Evolutionary conservation across 2,888 invertebrate species (phyloP).

Genomic region (Caenorhabditis uteleia): DNA sequence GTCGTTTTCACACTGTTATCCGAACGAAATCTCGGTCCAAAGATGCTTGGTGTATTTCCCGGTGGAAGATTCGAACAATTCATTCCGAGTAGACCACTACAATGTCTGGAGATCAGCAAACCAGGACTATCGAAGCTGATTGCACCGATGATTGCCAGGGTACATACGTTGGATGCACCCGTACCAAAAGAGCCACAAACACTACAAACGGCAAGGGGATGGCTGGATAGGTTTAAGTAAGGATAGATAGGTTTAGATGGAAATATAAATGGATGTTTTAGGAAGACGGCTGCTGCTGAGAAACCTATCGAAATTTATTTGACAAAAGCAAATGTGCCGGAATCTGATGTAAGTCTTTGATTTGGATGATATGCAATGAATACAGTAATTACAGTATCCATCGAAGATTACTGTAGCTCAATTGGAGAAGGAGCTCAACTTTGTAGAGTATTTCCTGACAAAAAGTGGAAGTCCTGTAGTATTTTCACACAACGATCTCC

Average conservation of each 20-base stretch:
- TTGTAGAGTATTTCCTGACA: constrained; percentile 50
- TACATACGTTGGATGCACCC: constrained; percentile 87
- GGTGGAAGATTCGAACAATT: constrained; percentile 78
- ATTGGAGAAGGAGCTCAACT: constrained; percentile 51
- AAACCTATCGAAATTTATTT: constrained; percentile 41
- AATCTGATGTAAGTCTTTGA: constrained; percentile 21
- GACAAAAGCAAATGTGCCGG: constrained; percentile 44
- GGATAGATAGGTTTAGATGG: background rate
- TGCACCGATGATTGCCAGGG: constrained; percentile 89
- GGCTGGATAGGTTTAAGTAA: constrained; percentile 39
- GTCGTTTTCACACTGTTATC: constrained; percentile 93
- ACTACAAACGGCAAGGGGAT: constrained; percentile 84
- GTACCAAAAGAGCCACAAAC: constrained; percentile 91
- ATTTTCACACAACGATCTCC: constrained; percentile 71
- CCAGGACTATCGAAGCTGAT: constrained; percentile 79
- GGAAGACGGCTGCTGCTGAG: constrained; percentile 35
- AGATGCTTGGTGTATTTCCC: constrained; percentile 90
- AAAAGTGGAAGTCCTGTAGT: constrained; percentile 76
- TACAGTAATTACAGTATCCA: constrained; percentile 42
- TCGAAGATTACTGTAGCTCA: constrained; percentile 41
- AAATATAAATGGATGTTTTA: constrained; percentile 9
- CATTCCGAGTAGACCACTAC: constrained; percentile 82
- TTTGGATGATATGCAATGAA: background rate
- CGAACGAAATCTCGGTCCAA: constrained; percentile 82
- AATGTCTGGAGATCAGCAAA: constrained; percentile 81